A percentile compares a stretch with the other conserved stretches of the same genome.
Evolutionary conservation across 2,888 invertebrate genomes (phyloP).

Genomic region (Taenaris catops): DNA sequence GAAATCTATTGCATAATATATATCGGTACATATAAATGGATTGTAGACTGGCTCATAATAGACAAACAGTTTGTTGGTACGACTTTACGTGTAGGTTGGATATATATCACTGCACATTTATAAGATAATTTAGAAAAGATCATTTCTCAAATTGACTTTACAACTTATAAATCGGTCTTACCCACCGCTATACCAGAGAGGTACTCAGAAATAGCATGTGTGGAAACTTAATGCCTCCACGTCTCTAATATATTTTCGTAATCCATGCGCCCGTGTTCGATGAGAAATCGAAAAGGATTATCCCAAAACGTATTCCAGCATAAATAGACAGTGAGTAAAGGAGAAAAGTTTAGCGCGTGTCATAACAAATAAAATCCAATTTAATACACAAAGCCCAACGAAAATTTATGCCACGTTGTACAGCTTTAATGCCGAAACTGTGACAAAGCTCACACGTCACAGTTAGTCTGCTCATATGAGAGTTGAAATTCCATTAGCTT

Average conservation of each 20-base stretch:
- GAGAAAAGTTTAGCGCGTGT: conserved; percentile 52
- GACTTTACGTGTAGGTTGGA: too few species aligned
- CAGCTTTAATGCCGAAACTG: conserved; percentile 68
- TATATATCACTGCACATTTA: too few species aligned
- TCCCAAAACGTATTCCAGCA: conserved; percentile 24
- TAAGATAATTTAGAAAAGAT: too few species aligned
- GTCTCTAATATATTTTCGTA: conserved; percentile 13
- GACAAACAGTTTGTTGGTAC: too few species aligned
- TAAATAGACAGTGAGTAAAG: conserved; percentile 29
- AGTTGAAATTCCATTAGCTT: conserved; percentile 13
- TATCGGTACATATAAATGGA: too few species aligned
- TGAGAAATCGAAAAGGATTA: conserved; percentile 25
- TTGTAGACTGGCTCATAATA: too few species aligned
- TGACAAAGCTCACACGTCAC: conserved; percentile 70
- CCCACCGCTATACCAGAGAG: too few species aligned
- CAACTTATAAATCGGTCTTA: too few species aligned
- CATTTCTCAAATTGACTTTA: too few species aligned
- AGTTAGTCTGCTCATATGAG: conserved; percentile 37
- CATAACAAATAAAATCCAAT: conserved; percentile 72
- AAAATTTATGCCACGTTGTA: conserved; percentile 72
- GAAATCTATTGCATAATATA: too few species aligned
- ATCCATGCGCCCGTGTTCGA: conserved; percentile 20
- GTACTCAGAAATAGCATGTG: too few species aligned
- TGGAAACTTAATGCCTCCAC: too few species aligned
- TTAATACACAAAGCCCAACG: conserved; percentile 68